Evolutionary conservation across 92 coral and sea anemone species (phyloP).

Genomic region (Heteractis magnifica): DNA sequence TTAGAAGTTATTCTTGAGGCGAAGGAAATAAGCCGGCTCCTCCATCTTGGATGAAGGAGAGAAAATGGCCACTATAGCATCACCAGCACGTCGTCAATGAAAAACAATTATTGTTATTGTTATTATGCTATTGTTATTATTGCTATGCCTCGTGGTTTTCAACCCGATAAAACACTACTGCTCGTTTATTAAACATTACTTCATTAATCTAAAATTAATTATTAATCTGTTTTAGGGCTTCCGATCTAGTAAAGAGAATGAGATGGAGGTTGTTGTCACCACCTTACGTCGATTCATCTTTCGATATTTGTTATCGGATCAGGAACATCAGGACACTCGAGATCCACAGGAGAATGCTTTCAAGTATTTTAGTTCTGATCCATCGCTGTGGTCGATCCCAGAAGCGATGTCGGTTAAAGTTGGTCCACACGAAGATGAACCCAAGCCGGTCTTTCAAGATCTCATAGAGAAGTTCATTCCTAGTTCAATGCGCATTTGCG

Average conservation of each 20-base stretch:
- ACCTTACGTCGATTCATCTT: constrained; percentile 62
- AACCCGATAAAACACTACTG: not conserved
- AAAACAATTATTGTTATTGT: no score
- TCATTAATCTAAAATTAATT: not conserved
- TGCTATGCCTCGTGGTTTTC: not conserved
- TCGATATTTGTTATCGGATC: constrained; percentile 38
- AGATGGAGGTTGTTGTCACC: constrained; percentile 15
- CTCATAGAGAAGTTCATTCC: constrained; percentile 33
- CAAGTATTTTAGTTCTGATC: constrained; percentile 26
- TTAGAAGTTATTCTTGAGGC: no score
- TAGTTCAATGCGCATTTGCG: constrained; percentile 11
- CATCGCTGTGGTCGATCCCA: constrained; percentile 31
- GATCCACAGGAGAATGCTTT: constrained; percentile 28
- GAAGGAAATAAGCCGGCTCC: no score
- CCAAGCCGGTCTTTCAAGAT: not conserved
- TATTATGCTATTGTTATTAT: no score
- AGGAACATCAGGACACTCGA: constrained; percentile 24
- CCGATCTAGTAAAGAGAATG: not conserved
- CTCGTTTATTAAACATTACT: not conserved
- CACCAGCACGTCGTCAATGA: no score
- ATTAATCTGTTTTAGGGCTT: not conserved
- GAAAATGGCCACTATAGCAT: no score
- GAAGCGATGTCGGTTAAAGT: not conserved
- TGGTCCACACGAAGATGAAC: constrained; percentile 6
- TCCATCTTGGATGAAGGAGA: no score